Evolutionary conservation across 2,888 invertebrate species (phyloP).

Genomic region (Napeogenes inachia): DNA sequence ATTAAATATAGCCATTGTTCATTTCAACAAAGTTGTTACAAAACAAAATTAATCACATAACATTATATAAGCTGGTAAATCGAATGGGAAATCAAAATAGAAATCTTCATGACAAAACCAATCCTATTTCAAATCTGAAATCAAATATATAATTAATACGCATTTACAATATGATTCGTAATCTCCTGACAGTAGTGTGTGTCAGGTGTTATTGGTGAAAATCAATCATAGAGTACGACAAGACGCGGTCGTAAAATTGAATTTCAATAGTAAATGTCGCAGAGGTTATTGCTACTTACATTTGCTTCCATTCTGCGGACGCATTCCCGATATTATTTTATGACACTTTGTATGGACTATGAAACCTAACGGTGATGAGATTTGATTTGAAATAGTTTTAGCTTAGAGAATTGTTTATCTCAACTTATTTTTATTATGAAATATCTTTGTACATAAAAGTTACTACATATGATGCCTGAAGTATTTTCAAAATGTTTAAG

Average conservation of each 20-base stretch:
- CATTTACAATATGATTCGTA: no score
- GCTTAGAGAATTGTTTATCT: background rate
- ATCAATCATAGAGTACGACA: slow-evolving; percentile 52
- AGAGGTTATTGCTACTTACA: slow-evolving; percentile 52
- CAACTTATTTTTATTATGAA: background rate
- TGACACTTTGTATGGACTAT: background rate
- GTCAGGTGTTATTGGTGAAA: slow-evolving; percentile 46
- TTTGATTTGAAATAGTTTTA: background rate
- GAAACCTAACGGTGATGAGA: background rate
- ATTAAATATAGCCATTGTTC: background rate
- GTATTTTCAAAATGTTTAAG: background rate
- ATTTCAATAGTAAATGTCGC: slow-evolving; percentile 55
- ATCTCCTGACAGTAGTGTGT: slow-evolving; percentile 26
- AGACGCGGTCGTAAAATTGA: slow-evolving; percentile 51
- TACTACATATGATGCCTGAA: no score
- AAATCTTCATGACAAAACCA: background rate
- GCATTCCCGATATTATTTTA: slow-evolving; percentile 32
- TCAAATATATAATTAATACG: no score
- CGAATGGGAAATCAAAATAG: background rate
- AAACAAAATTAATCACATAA: background rate
- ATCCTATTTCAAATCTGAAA: background rate
- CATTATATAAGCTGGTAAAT: background rate
- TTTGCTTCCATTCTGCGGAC: slow-evolving; percentile 13
- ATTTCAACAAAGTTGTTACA: background rate
- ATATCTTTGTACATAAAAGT: background rate